These are phyloP conservation scores for Campoletis sonorensis DNA, from an alignment of 1,140 invertebrate species.

Conservation along the genomic window DNA sequence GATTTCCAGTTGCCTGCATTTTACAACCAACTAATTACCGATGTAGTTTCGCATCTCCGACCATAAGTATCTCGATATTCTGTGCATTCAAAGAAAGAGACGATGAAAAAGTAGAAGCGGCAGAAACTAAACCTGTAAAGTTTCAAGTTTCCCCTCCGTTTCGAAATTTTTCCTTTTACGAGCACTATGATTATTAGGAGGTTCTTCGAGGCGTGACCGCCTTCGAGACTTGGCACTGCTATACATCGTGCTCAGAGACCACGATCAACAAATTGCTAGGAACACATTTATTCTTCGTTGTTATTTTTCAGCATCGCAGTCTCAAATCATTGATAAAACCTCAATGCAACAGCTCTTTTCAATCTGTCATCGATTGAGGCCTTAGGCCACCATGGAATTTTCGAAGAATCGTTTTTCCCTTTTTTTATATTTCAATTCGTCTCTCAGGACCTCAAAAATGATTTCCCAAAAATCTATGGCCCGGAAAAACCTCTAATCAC, in stretches of 20 bases:
- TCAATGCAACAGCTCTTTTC: neutral
- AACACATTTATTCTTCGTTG: constrained; percentile 7
- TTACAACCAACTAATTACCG: constrained; percentile 32
- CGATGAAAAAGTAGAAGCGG: no score
- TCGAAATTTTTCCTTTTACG: constrained; percentile 34
- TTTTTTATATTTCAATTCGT: no score
- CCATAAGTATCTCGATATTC: neutral
- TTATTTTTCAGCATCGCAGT: neutral
- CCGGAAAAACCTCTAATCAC: no score
- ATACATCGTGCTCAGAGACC: constrained; percentile 18
- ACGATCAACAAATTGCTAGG: neutral
- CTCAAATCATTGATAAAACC: neutral
- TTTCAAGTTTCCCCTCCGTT: constrained; percentile 6
- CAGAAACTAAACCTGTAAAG: neutral
- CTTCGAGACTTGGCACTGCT: constrained; percentile 16
- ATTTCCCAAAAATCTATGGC: no score
- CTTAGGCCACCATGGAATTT: no score
- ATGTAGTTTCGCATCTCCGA: constrained; percentile 34
- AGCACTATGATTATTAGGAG: constrained; percentile 24
- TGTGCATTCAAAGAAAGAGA: neutral
- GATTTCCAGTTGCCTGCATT: constrained; percentile 37
- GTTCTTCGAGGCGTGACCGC: constrained; percentile 30
- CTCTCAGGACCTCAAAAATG: no score
- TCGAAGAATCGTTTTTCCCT: no score
- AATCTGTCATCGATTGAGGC: no score